These are phyloP conservation scores for Rhabdomys dilectus DNA, from an alignment of 2,113 vertebrate species.

Conservation along the genomic window DNA sequence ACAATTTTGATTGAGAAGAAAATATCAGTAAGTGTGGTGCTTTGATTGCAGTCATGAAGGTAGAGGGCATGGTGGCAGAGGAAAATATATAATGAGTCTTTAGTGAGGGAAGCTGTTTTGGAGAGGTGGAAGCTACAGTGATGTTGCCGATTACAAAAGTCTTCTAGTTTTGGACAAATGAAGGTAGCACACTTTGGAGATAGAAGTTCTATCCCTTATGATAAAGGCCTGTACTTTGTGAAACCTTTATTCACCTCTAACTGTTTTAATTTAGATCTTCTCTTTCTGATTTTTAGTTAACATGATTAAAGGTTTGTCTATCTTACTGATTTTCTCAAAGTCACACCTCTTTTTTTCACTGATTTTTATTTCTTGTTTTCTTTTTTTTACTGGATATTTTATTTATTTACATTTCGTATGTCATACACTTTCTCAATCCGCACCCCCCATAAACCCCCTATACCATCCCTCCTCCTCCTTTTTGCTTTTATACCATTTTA, in stretches of 20 bases:
- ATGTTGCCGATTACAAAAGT: conserved; percentile 90
- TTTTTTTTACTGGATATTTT: no score
- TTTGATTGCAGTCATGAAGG: background rate
- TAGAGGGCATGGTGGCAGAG: background rate
- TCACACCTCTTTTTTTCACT: no score
- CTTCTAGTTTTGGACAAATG: conserved; percentile 95
- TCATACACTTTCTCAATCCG: no score
- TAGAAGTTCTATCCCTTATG: conserved; percentile 87
- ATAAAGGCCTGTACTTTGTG: conserved; percentile 91
- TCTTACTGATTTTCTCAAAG: no score
- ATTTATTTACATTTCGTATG: no score
- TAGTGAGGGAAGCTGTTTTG: conserved; percentile 81
- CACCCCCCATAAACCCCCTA: no score
- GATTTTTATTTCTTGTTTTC: no score
- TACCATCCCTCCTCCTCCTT: no score
- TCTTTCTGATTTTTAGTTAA: no score
- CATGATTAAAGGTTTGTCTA: no score
- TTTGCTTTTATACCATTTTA: no score
- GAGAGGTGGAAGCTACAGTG: conserved; percentile 74
- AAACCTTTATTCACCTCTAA: conserved; percentile 64
- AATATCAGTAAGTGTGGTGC: background rate
- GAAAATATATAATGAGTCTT: background rate
- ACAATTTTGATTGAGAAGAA: background rate
- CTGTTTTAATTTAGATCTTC: no score
- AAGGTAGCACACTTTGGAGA: conserved; percentile 87